A percentile compares a stretch with the other conserved stretches of the same genome.
Evolutionary conservation across 2,113 vertebrate species (phyloP).

Genomic region (Brachyhypopomus occidentalis): DNA sequence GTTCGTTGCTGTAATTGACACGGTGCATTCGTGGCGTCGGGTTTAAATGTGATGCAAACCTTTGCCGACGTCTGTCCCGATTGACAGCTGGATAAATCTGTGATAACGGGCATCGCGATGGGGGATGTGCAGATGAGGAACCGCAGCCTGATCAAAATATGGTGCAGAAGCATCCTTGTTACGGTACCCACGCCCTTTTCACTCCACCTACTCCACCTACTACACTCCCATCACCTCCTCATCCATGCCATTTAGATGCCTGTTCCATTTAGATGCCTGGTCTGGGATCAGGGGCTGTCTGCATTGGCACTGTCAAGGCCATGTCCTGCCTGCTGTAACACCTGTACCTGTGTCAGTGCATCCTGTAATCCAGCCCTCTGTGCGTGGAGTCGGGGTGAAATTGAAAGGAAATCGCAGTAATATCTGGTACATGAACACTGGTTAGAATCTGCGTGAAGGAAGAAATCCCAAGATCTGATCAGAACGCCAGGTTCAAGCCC

Average conservation of each 20-base stretch:
- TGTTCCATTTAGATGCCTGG: background rate
- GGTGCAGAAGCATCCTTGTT: slow-evolving; percentile 73
- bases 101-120: slow-evolving; percentile 84
- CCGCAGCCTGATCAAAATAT: slow-evolving; percentile 84
- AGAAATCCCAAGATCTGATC: background rate
- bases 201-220: background rate
- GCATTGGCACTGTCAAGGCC: no score
- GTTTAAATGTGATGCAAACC: background rate
- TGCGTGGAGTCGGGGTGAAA: background rate
- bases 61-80: background rate
- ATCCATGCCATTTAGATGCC: background rate
- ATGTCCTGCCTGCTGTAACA: background rate
- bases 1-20: background rate
- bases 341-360: background rate
- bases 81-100: slow-evolving; percentile 85
- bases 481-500: no score
- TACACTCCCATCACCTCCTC: background rate
- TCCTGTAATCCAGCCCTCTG: background rate
- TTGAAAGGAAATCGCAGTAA: background rate
- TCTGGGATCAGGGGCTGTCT: no score
- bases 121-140: slow-evolving; percentile 85
- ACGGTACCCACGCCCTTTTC: slow-evolving; percentile 70
- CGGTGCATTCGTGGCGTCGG: background rate
- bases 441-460: background rate
- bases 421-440: background rate